These are phyloP conservation scores for Mus spretus DNA, from an alignment of 2,797 vertebrate species.

Conservation along the genomic window DNA sequence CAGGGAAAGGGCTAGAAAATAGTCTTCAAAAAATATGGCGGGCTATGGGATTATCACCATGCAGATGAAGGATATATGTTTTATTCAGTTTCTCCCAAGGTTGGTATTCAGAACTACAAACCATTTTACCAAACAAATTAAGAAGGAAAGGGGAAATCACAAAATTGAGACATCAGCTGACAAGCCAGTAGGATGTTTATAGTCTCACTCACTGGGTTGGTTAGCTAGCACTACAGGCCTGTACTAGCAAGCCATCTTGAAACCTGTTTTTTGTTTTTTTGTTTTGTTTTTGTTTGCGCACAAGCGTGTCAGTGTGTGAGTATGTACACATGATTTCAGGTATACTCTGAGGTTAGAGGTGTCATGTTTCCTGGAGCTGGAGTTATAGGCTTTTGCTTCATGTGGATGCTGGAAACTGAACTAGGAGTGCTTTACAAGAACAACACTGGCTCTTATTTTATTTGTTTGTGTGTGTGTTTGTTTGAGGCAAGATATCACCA, in stretches of 20 bases:
- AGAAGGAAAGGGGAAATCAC: not conserved
- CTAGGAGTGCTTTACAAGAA: not conserved
- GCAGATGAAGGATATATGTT: not conserved
- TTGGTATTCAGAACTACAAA: not conserved
- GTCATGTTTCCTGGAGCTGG: not conserved
- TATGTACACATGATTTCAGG: not conserved
- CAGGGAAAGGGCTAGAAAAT: not conserved
- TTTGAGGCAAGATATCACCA: not conserved
- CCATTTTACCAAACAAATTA: not conserved
- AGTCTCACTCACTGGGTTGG: not conserved
- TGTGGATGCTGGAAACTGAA: not conserved
- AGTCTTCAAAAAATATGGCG: not conserved
- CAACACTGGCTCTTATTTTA: not conserved
- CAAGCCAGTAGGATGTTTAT: not conserved
- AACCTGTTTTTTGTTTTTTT: not conserved
- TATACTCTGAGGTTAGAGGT: not conserved
- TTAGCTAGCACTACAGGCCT: not conserved
- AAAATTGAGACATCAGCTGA: not conserved
- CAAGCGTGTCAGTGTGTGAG: not conserved
- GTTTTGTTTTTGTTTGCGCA: not conserved
- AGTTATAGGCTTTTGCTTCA: not conserved
- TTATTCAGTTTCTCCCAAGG: not conserved
- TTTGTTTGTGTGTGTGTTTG: not conserved
- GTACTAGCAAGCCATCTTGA: not conserved
- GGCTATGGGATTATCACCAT: not conserved